These are phyloP conservation scores for Taxidea taxus DNA, from an alignment of 2,113 vertebrate species.

Conservation along the genomic window DNA sequence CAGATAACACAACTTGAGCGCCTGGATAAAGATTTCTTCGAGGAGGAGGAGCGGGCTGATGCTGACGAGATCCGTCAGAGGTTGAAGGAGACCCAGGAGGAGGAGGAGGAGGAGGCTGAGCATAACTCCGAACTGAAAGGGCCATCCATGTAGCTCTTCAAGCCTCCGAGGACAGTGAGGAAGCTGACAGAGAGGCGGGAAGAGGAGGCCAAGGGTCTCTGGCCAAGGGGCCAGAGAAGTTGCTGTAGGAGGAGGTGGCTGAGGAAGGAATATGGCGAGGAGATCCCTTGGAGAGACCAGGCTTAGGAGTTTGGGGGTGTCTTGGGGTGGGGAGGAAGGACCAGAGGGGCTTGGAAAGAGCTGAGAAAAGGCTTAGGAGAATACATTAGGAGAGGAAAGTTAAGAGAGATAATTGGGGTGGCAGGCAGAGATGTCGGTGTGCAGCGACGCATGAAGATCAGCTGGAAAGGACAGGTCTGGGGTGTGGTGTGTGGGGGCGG, in stretches of 20 bases:
- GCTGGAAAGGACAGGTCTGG: not conserved
- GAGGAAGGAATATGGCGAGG: not conserved
- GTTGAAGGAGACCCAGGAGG: constrained; percentile 71
- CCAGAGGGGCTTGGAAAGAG: not conserved
- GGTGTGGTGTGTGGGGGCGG: not conserved
- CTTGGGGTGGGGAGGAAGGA: not conserved
- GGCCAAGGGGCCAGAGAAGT: not conserved
- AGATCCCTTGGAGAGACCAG: not conserved
- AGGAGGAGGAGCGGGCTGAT: constrained; percentile 86
- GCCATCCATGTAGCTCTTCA: not conserved
- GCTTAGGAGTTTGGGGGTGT: not conserved
- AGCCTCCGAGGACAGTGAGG: not conserved
- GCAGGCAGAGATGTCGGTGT: not conserved
- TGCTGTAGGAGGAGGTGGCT: not conserved
- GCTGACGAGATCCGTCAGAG: constrained; percentile 75
- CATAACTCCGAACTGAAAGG: not conserved
- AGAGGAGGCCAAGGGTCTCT: not conserved
- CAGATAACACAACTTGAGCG: constrained; percentile 84
- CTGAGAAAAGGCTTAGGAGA: not conserved
- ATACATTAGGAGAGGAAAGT: not conserved
- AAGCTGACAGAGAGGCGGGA: not conserved
- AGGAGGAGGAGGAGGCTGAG: constrained; percentile 50
- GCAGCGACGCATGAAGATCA: not conserved
- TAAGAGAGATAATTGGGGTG: not conserved
- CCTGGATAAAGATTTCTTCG: constrained; percentile 89